A percentile compares a stretch with the other conserved stretches of the same genome.
These are phyloP conservation scores for Crocuta crocuta DNA, from an alignment of 2,113 vertebrate genomes.

Conservation along the genomic window DNA sequence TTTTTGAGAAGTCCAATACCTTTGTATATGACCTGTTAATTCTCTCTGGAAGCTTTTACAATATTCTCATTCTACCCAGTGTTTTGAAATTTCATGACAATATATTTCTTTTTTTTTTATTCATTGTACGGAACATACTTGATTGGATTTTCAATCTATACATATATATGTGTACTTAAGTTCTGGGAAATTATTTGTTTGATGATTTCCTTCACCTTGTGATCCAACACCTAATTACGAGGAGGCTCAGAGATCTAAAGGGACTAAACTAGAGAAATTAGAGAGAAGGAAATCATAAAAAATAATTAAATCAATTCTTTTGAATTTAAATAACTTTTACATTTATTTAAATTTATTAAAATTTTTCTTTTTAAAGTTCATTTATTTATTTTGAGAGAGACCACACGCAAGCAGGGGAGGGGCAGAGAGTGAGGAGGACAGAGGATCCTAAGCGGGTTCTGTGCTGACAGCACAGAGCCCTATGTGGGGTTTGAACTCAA, in stretches of 20 bases:
- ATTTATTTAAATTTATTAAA: neutral
- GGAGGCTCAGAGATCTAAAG: neutral
- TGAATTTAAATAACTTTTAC: slow-evolving; percentile 14
- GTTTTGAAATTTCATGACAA: slow-evolving; percentile 24
- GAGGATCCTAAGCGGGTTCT: too few species aligned
- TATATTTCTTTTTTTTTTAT: neutral
- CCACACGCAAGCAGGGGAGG: too few species aligned
- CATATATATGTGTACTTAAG: neutral
- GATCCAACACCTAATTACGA: neutral
- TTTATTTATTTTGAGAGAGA: too few species aligned
- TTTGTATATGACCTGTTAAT: neutral
- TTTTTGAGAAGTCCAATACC: neutral
- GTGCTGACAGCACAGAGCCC: too few species aligned
- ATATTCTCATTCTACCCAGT: neutral
- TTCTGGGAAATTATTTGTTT: slow-evolving; percentile 11
- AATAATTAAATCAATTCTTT: neutral
- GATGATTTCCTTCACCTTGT: neutral
- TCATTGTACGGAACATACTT: neutral
- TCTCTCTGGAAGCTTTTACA: neutral
- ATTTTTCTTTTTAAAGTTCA: too few species aligned
- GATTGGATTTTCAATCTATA: neutral
- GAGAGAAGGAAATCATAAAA: neutral
- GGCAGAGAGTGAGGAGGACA: too few species aligned
- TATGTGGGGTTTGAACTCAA: too few species aligned
- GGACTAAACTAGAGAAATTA: neutral